phyloP scores from a whole-genome alignment of 1,140 invertebrate species.

The Heliconius nattereri region DNA sequence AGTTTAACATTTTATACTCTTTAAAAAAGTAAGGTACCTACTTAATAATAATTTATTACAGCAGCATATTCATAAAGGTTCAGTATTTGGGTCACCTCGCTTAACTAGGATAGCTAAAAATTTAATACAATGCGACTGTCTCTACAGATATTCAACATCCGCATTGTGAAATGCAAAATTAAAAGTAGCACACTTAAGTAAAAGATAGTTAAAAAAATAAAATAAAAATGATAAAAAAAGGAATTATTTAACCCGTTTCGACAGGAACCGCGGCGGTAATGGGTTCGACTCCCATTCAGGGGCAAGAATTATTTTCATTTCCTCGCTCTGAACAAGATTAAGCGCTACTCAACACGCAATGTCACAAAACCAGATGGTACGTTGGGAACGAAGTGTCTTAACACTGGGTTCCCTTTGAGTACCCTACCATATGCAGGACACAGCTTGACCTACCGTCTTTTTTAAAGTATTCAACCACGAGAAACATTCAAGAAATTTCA shows the following conservation, averaged over 20 bases:
- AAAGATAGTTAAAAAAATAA: neutral
- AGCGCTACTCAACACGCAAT: neutral
- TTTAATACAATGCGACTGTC: constrained; percentile 33
- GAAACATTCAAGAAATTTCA: neutral
- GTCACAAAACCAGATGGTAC: neutral
- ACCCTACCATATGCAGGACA: too few relatives aligned
- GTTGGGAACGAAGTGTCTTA: too few relatives aligned
- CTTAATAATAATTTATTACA: neutral
- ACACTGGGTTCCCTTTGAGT: too few relatives aligned
- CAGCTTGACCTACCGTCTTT: too few relatives aligned
- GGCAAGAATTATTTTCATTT: too few relatives aligned
- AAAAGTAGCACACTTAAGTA: neutral
- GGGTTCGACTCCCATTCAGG: too few relatives aligned
- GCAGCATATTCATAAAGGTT: neutral
- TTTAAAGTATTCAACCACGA: too few relatives aligned
- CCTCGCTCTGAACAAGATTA: too few relatives aligned
- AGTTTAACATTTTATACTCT: too few relatives aligned
- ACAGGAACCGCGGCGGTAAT: too few relatives aligned
- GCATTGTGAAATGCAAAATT: constrained; percentile 31
- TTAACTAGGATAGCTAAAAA: constrained; percentile 38
- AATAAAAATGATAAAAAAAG: neutral
- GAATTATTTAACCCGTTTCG: neutral
- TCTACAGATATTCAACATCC: constrained; percentile 28
- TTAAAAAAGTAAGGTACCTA: neutral
- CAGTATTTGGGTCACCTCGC: constrained; percentile 35